Percentiles rank a stretch among this genome's conserved stretches.
Evolutionary conservation across 2,888 invertebrate genomes (phyloP).

Genomic region (Blastobasis lacticolella): DNA sequence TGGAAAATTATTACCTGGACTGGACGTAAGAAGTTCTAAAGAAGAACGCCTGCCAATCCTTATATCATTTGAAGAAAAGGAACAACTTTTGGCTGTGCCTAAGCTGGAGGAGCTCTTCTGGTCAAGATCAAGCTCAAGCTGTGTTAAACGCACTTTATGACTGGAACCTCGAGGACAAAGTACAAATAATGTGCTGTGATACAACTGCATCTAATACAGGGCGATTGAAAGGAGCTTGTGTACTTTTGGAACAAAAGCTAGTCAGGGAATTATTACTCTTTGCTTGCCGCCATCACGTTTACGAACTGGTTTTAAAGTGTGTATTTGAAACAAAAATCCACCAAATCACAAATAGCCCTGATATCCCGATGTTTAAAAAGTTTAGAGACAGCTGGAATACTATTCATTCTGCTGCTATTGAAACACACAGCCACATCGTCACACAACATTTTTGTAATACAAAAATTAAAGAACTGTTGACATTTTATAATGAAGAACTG

Average conservation of each 20-base stretch:
- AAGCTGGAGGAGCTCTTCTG: no score
- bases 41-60: no score
- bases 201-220: no score
- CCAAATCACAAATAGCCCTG: constrained; percentile 6
- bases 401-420: no score
- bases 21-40: no score
- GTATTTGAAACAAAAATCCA: constrained; percentile 8
- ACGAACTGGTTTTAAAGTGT: constrained; percentile 10
- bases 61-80: no score
- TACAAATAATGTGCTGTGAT: constrained; percentile 13
- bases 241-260: constrained; percentile 7
- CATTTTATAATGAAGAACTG: constrained; percentile 1
- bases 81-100: no score
- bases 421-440: not conserved
- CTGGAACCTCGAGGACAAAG: constrained; percentile 14
- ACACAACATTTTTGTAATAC: not conserved
- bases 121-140: no score
- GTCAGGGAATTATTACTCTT: constrained; percentile 10
- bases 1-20: no score
- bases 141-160: constrained; percentile 10
- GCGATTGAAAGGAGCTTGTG: constrained; percentile 12
- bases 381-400: constrained; percentile 7
- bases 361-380: constrained; percentile 9
- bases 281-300: constrained; percentile 13
- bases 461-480: not conserved